phyloP scores from a whole-genome alignment of 2,113 vertebrate genomes.

The Leucopternis melanops region DNA sequence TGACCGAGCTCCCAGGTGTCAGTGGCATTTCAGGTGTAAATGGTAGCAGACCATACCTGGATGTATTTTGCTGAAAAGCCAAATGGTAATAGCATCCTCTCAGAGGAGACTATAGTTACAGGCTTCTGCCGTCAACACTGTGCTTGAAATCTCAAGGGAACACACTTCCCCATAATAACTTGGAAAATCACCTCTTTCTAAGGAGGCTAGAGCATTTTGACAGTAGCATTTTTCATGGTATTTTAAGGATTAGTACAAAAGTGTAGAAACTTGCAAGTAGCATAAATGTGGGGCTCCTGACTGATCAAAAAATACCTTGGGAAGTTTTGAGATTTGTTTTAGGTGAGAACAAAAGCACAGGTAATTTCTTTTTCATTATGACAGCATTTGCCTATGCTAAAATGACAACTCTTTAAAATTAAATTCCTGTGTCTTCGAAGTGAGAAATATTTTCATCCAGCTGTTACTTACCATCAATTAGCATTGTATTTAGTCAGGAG shows the following conservation, averaged over 20 bases:
- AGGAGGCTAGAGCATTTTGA: background rate
- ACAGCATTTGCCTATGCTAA: background rate
- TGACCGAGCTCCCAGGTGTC: fast-evolving
- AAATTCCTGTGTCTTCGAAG: background rate
- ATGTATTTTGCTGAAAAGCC: background rate
- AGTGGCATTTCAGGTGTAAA: background rate
- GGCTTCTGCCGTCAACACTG: background rate
- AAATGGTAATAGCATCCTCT: background rate
- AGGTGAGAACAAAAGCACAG: background rate
- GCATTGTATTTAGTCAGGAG: background rate
- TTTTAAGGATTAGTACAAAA: background rate
- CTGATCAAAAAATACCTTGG: background rate
- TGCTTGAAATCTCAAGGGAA: background rate
- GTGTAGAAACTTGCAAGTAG: background rate
- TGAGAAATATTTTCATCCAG: background rate
- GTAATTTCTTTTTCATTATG: background rate
- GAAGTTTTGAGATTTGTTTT: background rate
- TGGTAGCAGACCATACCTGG: background rate
- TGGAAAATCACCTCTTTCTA: background rate
- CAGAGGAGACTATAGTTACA: background rate
- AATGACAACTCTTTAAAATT: background rate
- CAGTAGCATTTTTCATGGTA: background rate
- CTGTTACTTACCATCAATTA: background rate
- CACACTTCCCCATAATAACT: background rate
- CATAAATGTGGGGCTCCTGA: background rate